These are phyloP conservation scores for Limnephilus lunatus DNA, from an alignment of 2,888 invertebrate genomes.

Conservation along the genomic window DNA sequence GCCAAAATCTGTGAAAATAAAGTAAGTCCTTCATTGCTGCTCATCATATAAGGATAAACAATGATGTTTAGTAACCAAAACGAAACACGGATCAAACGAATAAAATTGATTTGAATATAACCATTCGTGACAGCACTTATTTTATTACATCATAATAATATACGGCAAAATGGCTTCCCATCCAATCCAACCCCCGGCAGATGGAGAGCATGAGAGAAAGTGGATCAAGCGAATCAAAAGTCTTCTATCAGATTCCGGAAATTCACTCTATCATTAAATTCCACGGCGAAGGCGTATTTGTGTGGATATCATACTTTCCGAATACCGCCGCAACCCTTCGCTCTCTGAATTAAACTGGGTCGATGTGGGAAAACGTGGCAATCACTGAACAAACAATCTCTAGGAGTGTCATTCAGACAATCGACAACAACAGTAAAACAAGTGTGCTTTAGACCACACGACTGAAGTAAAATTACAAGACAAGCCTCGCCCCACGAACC, in stretches of 20 bases:
- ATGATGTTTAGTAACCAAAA: background rate
- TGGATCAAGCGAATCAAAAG: slow-evolving; percentile 25
- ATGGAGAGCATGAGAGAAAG: background rate
- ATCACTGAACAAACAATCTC: background rate
- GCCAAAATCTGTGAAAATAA: too few relatives aligned
- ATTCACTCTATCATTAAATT: slow-evolving; percentile 24
- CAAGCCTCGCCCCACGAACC: too few relatives aligned
- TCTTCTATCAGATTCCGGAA: slow-evolving; percentile 9
- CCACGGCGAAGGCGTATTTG: background rate
- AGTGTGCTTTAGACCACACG: too few relatives aligned
- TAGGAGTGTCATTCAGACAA: background rate
- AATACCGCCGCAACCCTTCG: background rate
- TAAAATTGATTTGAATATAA: background rate
- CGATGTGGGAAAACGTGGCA: background rate
- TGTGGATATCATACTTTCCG: background rate
- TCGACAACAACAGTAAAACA: too few relatives aligned
- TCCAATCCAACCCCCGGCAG: background rate
- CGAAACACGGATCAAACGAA: background rate
- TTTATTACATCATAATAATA: background rate
- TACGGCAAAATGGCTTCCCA: background rate
- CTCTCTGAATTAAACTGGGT: background rate
- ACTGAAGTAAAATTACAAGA: too few relatives aligned
- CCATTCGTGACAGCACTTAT: background rate
- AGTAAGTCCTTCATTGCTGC: too few relatives aligned
- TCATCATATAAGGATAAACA: background rate